Conservation (phyloP, 1,140 invertebrate genomes). For the Leptinotarsa undecemlineata region DNA sequence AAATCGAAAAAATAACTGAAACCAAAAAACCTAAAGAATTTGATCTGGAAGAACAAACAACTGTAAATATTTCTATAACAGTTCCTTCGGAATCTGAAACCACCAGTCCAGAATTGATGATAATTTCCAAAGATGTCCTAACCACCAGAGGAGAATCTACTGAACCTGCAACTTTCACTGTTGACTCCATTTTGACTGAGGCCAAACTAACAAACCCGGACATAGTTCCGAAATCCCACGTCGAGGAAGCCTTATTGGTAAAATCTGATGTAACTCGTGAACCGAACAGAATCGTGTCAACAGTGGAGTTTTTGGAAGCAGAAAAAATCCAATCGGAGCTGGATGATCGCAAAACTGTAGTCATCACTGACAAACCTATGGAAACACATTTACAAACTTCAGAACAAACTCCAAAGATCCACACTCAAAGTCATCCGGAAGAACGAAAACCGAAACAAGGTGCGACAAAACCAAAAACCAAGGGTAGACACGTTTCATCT, state of each 20-base stretch:
- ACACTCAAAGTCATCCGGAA: conserved; percentile 5
- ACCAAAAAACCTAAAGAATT: neutral
- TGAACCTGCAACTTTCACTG: conserved; percentile 29
- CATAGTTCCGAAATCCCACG: neutral
- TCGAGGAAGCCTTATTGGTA: neutral
- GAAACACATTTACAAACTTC: conserved; percentile 2
- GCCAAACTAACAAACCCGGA: conserved; percentile 23
- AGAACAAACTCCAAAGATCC: neutral
- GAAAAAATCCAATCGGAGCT: conserved; percentile 18
- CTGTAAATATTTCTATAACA: conserved; percentile 13
- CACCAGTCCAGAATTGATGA: conserved; percentile 26
- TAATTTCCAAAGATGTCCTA: conserved; percentile 33
- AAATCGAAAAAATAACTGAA: conserved; percentile 34
- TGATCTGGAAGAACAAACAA: neutral
- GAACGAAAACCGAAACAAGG: conserved; percentile 32
- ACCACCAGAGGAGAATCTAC: conserved; percentile 27
- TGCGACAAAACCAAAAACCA: conserved; percentile 39
- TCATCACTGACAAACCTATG: conserved; percentile 37
- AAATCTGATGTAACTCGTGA: conserved; percentile 1
- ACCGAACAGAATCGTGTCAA: conserved; percentile 10
- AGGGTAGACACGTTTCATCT: conserved; percentile 42
- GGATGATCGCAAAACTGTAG: conserved; percentile 18
- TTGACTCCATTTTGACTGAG: conserved; percentile 45
- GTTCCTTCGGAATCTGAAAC: conserved; percentile 22
- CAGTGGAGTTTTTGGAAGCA: conserved; percentile 34